Evolutionary conservation across 2,888 invertebrate genomes (phyloP).

Genomic region (Agrotis puta): DNA sequence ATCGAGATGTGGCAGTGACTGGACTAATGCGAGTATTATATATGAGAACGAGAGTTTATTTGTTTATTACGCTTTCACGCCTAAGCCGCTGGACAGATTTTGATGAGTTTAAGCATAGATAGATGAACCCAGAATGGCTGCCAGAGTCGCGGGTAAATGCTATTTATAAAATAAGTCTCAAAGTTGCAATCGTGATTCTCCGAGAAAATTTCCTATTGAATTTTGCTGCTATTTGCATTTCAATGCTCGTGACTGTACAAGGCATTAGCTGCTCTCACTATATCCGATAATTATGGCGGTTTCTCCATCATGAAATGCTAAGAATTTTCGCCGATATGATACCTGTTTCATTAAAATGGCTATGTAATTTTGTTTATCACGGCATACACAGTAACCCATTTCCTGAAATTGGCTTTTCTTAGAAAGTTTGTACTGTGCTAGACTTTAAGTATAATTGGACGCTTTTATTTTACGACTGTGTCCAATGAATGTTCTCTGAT

Average conservation of each 20-base stretch:
- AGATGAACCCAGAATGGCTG: too few relatives aligned
- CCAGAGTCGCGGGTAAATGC: too few relatives aligned
- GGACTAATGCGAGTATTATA: too few relatives aligned
- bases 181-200: too few relatives aligned
- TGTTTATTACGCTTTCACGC: too few relatives aligned
- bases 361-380: constrained; percentile 48
- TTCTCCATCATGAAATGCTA: constrained; percentile 56
- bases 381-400: constrained; percentile 45
- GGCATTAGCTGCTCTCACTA: constrained; percentile 63
- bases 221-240: background rate
- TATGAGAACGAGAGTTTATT: too few relatives aligned
- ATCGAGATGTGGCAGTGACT: too few relatives aligned
- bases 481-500: too few relatives aligned
- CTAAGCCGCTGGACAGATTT: too few relatives aligned
- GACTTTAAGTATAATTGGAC: background rate
- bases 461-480: background rate
- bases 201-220: background rate
- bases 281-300: constrained; percentile 63
- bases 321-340: constrained; percentile 68
- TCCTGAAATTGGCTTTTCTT: constrained; percentile 35
- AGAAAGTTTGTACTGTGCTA: constrained; percentile 11
- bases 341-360: constrained; percentile 65
- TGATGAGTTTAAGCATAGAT: too few relatives aligned
- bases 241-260: constrained; percentile 18
- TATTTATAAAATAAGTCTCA: too few relatives aligned